phyloP scores from a whole-genome alignment of 2,797 vertebrate species.

The Oreochromis mossambicus region DNA sequence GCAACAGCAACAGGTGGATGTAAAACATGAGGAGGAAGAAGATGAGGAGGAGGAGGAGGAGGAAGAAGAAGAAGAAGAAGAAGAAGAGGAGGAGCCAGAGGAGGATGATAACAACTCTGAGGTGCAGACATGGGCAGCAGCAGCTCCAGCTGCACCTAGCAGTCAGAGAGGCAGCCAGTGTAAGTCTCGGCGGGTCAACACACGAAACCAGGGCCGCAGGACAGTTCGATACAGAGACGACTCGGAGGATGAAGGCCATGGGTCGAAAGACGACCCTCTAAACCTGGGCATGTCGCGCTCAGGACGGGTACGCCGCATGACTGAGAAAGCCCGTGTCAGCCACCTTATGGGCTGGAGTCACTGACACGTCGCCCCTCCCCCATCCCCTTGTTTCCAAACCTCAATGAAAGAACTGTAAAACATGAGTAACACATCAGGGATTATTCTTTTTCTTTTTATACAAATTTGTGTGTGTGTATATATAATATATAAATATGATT shows the following conservation, averaged over 20 bases:
- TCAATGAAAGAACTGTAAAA: slow-evolving; percentile 39
- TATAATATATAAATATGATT: slow-evolving; percentile 20
- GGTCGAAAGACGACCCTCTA: slow-evolving; percentile 88
- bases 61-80: slow-evolving; percentile 57
- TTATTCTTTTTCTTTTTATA: slow-evolving; percentile 71
- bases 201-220: slow-evolving; percentile 93
- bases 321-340: slow-evolving; percentile 97
- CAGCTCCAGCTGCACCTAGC: neutral
- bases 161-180: slow-evolving; percentile 28
- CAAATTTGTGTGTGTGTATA: slow-evolving; percentile 50
- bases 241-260: slow-evolving; percentile 85
- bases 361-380: slow-evolving; percentile 64
- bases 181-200: slow-evolving; percentile 85
- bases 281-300: slow-evolving; percentile 96
- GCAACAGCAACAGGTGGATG: slow-evolving; percentile 14
- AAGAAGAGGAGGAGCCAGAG: slow-evolving; percentile 68
- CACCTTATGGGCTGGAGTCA: slow-evolving; percentile 99
- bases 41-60: slow-evolving; percentile 65
- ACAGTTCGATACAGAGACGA: slow-evolving; percentile 93
- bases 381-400: slow-evolving; percentile 17
- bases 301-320: slow-evolving; percentile 96
- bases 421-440: slow-evolving; percentile 88
- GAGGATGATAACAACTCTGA: slow-evolving; percentile 69
- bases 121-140: slow-evolving; percentile 56
- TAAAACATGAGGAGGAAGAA: slow-evolving; percentile 56